phyloP scores from a whole-genome alignment of 1,140 invertebrate genomes.

The Lerema accius region DNA sequence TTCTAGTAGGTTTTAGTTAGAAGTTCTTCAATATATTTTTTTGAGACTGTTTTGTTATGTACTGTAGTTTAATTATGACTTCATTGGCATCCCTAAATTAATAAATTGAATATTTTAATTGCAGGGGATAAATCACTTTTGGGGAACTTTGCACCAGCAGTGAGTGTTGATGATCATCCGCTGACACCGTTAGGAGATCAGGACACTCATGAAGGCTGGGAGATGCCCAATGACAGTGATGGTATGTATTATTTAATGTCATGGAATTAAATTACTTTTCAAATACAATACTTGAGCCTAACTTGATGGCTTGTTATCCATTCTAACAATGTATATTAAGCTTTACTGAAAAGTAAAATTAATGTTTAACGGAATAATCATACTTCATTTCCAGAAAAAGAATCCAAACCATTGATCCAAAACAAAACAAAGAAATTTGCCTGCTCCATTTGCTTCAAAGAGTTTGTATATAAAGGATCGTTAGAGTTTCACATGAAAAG shows the following conservation, averaged over 20 bases:
- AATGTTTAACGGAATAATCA: neutral
- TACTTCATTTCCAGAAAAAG: conserved; percentile 40
- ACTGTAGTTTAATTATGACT: too few species aligned
- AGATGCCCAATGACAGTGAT: neutral
- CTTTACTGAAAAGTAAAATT: too few species aligned
- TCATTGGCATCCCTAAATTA: too few species aligned
- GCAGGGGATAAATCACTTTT: conserved; percentile 6
- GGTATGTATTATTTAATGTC: neutral
- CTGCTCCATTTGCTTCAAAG: conserved; percentile 59
- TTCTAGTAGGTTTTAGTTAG: too few species aligned
- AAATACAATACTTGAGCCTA: too few species aligned
- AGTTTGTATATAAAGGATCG: conserved; percentile 69
- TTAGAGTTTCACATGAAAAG: conserved; percentile 64
- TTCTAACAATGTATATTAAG: too few species aligned
- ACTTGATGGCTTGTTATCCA: too few species aligned
- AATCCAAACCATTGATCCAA: conserved; percentile 31
- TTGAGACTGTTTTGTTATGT: too few species aligned
- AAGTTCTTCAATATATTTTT: too few species aligned
- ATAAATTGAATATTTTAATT: too few species aligned
- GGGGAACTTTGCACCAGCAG: conserved; percentile 4
- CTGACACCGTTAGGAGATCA: conserved; percentile 2
- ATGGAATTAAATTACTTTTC: too few species aligned
- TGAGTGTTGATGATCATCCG: conserved; percentile 12
- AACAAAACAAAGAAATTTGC: conserved; percentile 52
- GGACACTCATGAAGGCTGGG: neutral